Conservation (phyloP, 2,113 vertebrate species). For the Pungitius pungitius region DNA sequence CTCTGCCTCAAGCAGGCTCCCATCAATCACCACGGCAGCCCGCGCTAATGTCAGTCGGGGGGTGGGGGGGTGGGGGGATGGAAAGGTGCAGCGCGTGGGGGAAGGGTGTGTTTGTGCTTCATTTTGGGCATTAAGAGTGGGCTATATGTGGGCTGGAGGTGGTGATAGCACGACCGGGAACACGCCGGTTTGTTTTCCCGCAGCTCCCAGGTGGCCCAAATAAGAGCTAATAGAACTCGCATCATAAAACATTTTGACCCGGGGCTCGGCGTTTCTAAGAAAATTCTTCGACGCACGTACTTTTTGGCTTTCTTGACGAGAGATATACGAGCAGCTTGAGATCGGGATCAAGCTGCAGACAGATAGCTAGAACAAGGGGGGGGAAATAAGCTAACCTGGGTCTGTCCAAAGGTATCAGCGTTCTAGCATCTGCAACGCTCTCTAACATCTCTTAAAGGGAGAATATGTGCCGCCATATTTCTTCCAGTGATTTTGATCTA, state of each 20-base stretch:
- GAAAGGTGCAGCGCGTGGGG: slow-evolving; percentile 27
- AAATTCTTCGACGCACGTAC: not conserved
- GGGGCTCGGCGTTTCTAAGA: not conserved
- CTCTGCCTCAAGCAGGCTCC: slow-evolving; percentile 26
- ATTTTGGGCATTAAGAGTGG: not conserved
- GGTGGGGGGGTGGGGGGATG: not conserved
- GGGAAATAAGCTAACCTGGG: not conserved
- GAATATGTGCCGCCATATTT: not conserved
- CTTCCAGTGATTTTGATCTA: not conserved
- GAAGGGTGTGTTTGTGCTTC: slow-evolving; percentile 26
- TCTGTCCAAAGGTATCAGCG: not conserved
- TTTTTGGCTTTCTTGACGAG: not conserved
- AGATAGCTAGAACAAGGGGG: not conserved
- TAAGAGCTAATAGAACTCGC: not conserved
- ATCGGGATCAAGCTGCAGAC: not conserved
- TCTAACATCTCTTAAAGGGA: not conserved
- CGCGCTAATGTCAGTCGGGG: slow-evolving; percentile 22
- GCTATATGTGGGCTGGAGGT: not conserved
- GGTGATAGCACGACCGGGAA: not conserved
- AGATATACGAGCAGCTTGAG: not conserved
- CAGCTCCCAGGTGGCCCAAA: not conserved
- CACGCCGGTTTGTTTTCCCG: not conserved
- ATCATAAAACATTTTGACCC: not conserved
- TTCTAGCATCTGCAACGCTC: not conserved
- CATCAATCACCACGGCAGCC: slow-evolving; percentile 54